These are phyloP conservation scores for Linyphia triangularis DNA, from an alignment of 2,888 invertebrate genomes.

Conservation along the genomic window DNA sequence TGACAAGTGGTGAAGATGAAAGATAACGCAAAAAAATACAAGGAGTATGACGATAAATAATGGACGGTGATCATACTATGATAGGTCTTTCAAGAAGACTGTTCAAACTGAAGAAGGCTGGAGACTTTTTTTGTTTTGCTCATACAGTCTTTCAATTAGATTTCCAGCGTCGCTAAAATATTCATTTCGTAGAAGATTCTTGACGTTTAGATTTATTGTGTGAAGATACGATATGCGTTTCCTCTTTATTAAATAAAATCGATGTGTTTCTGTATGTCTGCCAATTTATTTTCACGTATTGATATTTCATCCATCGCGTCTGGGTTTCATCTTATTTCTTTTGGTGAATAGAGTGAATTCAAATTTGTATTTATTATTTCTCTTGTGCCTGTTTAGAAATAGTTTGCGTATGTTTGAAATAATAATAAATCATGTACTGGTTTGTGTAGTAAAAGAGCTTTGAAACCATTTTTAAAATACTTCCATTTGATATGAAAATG, in stretches of 20 bases:
- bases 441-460: too few species aligned
- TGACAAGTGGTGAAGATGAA: slow-evolving; percentile 30
- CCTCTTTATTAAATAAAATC: slow-evolving; percentile 41
- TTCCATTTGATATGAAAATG: too few species aligned
- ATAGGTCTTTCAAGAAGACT: slow-evolving; percentile 47
- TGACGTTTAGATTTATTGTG: slow-evolving; percentile 54
- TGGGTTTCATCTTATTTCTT: not conserved
- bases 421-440: too few species aligned
- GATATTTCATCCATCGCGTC: slow-evolving; percentile 17
- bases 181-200: slow-evolving; percentile 22
- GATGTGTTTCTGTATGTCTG: not conserved
- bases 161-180: slow-evolving; percentile 38
- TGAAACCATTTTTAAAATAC: too few species aligned
- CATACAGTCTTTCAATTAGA: slow-evolving; percentile 52
- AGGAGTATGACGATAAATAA: slow-evolving; percentile 40
- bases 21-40: not conserved
- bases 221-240: slow-evolving; percentile 33
- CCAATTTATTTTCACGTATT: not conserved
- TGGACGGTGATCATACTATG: slow-evolving; percentile 47
- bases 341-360: not conserved
- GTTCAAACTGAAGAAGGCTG: slow-evolving; percentile 11
- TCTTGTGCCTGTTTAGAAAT: not conserved
- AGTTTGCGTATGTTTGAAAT: too few species aligned
- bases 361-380: not conserved
- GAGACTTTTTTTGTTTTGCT: slow-evolving; percentile 18